phyloP scores from a whole-genome alignment of 1,140 invertebrate species.

The Mercenaria mercenaria region DNA sequence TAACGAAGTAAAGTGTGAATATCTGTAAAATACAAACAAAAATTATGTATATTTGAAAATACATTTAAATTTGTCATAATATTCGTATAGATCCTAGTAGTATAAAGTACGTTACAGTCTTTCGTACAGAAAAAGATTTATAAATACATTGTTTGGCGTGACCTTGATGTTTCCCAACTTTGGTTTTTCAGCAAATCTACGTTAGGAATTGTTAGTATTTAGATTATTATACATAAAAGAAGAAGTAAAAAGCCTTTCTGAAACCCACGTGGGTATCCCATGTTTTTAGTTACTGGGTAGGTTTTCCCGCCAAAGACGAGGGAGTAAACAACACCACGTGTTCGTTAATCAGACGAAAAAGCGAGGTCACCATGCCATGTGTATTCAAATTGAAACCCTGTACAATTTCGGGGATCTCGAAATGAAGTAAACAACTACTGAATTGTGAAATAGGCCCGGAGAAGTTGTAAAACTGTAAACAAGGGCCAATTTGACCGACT shows the following conservation, averaged over 20 bases:
- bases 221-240: no score
- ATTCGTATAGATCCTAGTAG: no score
- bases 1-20: no score
- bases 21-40: no score
- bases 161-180: no score
- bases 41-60: no score
- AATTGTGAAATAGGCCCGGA: neutral
- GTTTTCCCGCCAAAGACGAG: constrained; percentile 49
- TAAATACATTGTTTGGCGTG: no score
- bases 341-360: neutral
- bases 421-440: constrained; percentile 18
- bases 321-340: constrained; percentile 53
- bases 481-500: constrained; percentile 11
- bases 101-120: no score
- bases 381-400: constrained; percentile 36
- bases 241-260: no score
- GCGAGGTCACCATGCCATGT: constrained; percentile 43
- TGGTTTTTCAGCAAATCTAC: no score
- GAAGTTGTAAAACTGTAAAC: neutral
- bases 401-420: constrained; percentile 17
- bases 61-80: neutral
- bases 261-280: constrained; percentile 25
- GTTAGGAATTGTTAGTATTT: no score
- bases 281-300: neutral
- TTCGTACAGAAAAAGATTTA: no score